Base-by-base conservation (phyloP, 2,797 vertebrate genomes). In the Parambassis ranga region DNA sequence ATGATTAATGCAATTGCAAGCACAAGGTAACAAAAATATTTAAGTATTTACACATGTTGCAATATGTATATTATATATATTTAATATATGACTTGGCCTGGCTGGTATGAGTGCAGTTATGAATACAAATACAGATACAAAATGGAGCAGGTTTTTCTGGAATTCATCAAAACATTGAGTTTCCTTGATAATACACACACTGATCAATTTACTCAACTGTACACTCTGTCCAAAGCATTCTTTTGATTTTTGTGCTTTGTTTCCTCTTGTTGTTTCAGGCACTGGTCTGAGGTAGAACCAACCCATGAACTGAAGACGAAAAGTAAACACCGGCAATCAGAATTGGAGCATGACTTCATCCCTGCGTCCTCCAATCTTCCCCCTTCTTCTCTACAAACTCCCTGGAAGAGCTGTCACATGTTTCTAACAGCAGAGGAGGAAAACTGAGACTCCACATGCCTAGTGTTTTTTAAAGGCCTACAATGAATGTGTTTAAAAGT, bases 181-280 rank as follows among this genome's bases (percentile, higher is more conserved):
- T 16, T 18, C 26, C 15, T 28, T 28, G 6, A 44, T 44, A 4
- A 18, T 11, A 15, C 42, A 18, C 42, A 18, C 13, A 26, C 24
- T 28, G 42, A 44, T 28, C 16, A 18, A 13, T 18, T 28, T 8
- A 18, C 26, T 42, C 44, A 46, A 44, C 26, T 19, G 42, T 16
- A 28, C 28, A 30, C 16, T 49, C 15, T 6, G 20, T 23, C 16
- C 16, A 7, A 20, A 24, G 37, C 6, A 11, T 24, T 52, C 18
- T 44, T 64, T 37, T 26, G 22, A 44, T 46, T 35, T 15, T 6
- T 36, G 7, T 24, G 27, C 30, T 51, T 32, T 20, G 26, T 44
- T 33, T 32, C 35, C 30, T 28, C 7, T 2, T 35, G 48, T 74
- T 79, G 65, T 83, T 77, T 71, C 67, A 70, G 70, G 58, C 48